Percentiles rank a stretch among this genome's conserved stretches.
Evolutionary conservation across 2,113 vertebrate genomes (phyloP).

Genomic region (Cygnus buccinator): DNA sequence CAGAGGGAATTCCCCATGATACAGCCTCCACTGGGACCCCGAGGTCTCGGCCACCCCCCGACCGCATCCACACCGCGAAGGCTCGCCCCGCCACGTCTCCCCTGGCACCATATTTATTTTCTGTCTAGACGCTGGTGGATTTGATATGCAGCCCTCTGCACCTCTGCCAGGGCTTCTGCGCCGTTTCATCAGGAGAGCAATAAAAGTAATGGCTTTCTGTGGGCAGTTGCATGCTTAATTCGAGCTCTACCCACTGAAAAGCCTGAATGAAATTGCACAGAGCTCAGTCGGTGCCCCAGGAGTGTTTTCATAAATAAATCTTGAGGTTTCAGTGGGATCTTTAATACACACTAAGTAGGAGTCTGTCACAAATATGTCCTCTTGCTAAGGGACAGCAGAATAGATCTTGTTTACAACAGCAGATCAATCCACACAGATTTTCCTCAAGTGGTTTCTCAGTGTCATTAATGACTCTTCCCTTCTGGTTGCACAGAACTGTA

Average conservation of each 20-base stretch:
- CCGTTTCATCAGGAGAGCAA: slow-evolving; percentile 2
- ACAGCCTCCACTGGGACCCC: neutral
- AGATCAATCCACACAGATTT: slow-evolving; percentile 30
- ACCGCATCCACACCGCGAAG: neutral
- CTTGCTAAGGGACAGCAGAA: neutral
- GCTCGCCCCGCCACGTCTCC: neutral
- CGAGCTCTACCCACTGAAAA: slow-evolving; percentile 27
- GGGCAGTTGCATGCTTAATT: slow-evolving; percentile 33
- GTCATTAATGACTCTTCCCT: slow-evolving; percentile 1
- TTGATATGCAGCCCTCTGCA: slow-evolving; percentile 22
- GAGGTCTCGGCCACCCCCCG: neutral
- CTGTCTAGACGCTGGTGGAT: slow-evolving; percentile 33
- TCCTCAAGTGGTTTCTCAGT: slow-evolving; percentile 41
- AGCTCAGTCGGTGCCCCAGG: neutral
- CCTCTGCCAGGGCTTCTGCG: neutral
- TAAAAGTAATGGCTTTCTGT: neutral
- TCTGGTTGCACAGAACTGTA: neutral
- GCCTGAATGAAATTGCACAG: slow-evolving; percentile 12
- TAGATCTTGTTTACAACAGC: neutral
- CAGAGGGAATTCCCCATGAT: neutral
- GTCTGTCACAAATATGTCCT: slow-evolving; percentile 5
- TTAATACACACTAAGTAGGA: slow-evolving; percentile 33
- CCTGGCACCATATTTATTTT: neutral
- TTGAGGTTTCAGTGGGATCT: slow-evolving; percentile 37
- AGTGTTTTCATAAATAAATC: slow-evolving; percentile 47